Evolutionary conservation across 2,113 vertebrate species (phyloP), one percentile per base, ranked within the genome.

Genomic region (Corythornis vintsioides): DNA sequence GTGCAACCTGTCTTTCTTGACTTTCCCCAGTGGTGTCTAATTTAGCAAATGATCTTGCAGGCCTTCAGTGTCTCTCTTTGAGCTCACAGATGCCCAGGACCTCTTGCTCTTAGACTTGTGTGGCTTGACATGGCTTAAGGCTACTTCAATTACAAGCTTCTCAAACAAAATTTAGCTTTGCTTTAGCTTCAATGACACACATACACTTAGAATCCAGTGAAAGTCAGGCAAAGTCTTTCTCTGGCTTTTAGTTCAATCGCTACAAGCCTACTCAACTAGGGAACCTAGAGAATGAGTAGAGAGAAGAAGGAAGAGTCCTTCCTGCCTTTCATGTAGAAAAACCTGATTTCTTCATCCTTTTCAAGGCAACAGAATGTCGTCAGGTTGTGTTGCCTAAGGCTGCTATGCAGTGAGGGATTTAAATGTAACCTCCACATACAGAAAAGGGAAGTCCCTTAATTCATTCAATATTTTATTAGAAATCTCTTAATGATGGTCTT

Each of bases 381-480:
- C 96, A 94, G 93, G 92, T 97, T 94, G 94, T 88, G 75, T 96
- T 97, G 97, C 96, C 97, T 96, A 92, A 96, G 97, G 96, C 97
- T 95, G 69, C 73, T 84, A 16, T 89, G 86, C 86, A 91, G 92
- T 88, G 53, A 91, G 60, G 92, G 71, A 96, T 95, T 96, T 95
- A 95, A 97, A 96, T 96, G 88, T 92, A 97, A 95, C 96, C 95
- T 97, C 67, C 59, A 53, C 81, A 75, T 91, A 88, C 69, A 91
- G 94, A 96, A 94, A 91, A 95, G 97, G 95, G 91, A 95, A 94
- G 93, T 96, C 78, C 86, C 93, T 96, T 97, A 96, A 97, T 97
- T 98, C 94, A 95, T 95, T 95, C 86, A 97, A 96, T 97, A 96
- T 97, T 98, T 97, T 95, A 95, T 95, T 92, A 97, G 94, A 96